A percentile compares a stretch with the other conserved stretches of the same genome.
Evolutionary conservation across 2,113 vertebrate genomes (phyloP).

Genomic region (Axis porcinus): DNA sequence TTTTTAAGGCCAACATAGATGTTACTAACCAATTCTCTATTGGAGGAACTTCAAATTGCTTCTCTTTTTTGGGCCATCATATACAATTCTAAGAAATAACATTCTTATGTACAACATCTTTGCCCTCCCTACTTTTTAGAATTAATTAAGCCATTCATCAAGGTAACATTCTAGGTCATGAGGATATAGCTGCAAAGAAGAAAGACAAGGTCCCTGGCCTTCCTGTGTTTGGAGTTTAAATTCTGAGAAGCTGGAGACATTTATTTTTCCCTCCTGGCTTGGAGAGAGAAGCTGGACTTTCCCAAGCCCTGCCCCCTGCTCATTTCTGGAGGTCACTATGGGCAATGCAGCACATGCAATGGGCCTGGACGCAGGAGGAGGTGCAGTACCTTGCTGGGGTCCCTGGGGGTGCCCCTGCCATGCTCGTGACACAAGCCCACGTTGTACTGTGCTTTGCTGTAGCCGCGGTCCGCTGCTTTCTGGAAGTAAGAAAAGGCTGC

Average conservation of each 20-base stretch:
- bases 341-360: background rate
- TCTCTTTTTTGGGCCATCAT: background rate
- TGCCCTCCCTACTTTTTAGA: background rate
- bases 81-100: background rate
- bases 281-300: background rate
- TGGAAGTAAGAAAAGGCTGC: slow-evolving; percentile 89
- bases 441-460: slow-evolving; percentile 95
- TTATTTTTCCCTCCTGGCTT: background rate
- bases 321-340: background rate
- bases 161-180: background rate
- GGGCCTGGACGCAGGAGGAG: background rate
- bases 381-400: slow-evolving; percentile 84
- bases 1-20: background rate
- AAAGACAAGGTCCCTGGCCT: background rate
- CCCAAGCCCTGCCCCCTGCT: background rate
- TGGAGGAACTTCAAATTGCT: background rate
- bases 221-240: background rate
- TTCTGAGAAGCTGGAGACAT: background rate
- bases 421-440: slow-evolving; percentile 91
- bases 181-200: background rate
- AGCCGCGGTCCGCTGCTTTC: slow-evolving; percentile 88
- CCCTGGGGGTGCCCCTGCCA: slow-evolving; percentile 86
- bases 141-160: background rate
- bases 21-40: background rate
- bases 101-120: background rate